Conservation (phyloP, 2,888 invertebrate species). For the Macrophya annulata region DNA sequence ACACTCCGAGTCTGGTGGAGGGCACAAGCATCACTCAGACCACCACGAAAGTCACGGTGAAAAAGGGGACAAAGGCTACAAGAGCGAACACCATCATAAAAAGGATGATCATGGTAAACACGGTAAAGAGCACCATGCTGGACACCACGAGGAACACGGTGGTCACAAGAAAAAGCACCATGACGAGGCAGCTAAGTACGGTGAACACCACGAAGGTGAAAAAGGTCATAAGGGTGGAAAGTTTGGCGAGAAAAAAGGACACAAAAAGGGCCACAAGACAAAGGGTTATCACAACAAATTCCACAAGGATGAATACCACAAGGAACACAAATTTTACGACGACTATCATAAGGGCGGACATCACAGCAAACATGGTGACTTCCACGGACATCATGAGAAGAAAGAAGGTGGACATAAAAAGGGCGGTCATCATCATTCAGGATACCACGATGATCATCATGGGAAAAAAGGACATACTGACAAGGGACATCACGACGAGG, state of each 20-base stretch:
- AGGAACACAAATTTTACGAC: slow-evolving; percentile 90
- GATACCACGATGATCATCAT: slow-evolving; percentile 83
- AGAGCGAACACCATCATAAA: slow-evolving; percentile 87
- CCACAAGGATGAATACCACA: slow-evolving; percentile 90
- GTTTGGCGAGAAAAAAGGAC: slow-evolving; percentile 88
- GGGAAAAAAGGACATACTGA: slow-evolving; percentile 85
- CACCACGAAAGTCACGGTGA: slow-evolving; percentile 66
- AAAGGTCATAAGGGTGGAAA: slow-evolving; percentile 86
- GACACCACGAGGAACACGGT: slow-evolving; percentile 84
- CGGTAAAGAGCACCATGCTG: slow-evolving; percentile 82
- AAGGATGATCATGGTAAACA: slow-evolving; percentile 82
- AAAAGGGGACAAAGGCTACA: slow-evolving; percentile 87
- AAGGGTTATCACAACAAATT: slow-evolving; percentile 91
- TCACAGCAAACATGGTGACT: slow-evolving; percentile 86
- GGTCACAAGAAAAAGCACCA: slow-evolving; percentile 85
- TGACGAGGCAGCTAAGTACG: slow-evolving; percentile 84
- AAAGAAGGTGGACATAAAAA: slow-evolving; percentile 83
- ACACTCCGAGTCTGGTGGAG: slow-evolving; percentile 59
- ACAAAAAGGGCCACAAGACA: slow-evolving; percentile 89
- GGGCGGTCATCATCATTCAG: slow-evolving; percentile 85
- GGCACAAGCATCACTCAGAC: slow-evolving; percentile 64
- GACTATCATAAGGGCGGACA: slow-evolving; percentile 88
- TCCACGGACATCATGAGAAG: slow-evolving; percentile 85
- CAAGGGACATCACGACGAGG: slow-evolving; percentile 85
- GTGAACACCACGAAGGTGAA: slow-evolving; percentile 85